A percentile compares a stretch with the other conserved stretches of the same genome.
Evolutionary conservation across 2,113 vertebrate genomes (phyloP).

Genomic region (Ciconia maguari): DNA sequence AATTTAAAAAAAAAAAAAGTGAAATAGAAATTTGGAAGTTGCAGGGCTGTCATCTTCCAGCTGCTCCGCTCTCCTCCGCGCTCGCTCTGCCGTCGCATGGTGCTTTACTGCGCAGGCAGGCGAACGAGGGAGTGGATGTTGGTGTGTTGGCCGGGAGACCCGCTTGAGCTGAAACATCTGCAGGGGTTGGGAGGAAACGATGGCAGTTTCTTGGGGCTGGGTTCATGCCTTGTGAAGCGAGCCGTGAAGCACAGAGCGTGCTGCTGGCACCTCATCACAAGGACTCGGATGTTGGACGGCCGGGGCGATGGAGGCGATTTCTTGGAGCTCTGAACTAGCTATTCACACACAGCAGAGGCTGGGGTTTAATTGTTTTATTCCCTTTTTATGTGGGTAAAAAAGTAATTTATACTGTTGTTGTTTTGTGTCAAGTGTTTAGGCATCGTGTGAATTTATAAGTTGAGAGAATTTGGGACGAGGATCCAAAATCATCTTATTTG

Average conservation of each 20-base stretch:
- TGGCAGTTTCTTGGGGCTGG: background rate
- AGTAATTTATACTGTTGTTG: background rate
- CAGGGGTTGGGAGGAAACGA: background rate
- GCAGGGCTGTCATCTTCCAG: background rate
- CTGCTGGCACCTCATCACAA: background rate
- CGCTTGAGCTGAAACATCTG: background rate
- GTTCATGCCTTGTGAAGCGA: background rate
- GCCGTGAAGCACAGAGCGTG: background rate
- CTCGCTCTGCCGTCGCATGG: accelerated
- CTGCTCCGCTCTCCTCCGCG: background rate
- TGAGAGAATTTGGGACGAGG: background rate
- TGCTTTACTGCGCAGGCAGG: accelerated
- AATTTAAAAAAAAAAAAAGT: background rate
- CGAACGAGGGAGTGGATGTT: background rate
- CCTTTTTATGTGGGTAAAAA: background rate
- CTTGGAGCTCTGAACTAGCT: background rate
- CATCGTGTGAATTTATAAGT: background rate
- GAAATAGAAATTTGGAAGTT: background rate
- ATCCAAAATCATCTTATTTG: background rate
- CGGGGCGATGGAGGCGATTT: accelerated
- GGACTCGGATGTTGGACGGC: accelerated
- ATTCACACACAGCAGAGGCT: background rate
- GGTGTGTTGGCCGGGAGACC: background rate
- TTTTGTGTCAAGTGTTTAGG: background rate
- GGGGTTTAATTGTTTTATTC: background rate